Conservation (phyloP, 2,888 invertebrate species). For the Ophion costatus region DNA sequence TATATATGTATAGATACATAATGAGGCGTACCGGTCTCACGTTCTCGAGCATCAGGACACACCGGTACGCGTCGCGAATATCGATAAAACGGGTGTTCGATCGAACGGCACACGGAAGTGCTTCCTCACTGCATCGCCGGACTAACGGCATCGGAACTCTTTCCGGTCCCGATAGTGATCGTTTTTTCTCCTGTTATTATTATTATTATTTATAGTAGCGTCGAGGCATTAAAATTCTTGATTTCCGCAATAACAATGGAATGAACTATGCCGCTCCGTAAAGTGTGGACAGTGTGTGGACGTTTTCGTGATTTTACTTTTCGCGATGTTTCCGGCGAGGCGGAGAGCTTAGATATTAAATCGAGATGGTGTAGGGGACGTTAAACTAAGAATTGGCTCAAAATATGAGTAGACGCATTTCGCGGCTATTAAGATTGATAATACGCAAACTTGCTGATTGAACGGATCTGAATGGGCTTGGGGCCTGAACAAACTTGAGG, state of each 20-base stretch:
- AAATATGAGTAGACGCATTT: background rate
- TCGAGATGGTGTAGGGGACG: background rate
- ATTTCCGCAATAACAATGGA: background rate
- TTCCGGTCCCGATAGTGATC: slow-evolving; percentile 68
- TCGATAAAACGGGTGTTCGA: slow-evolving; percentile 57
- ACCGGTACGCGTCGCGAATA: slow-evolving; percentile 62
- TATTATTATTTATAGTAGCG: slow-evolving; percentile 20
- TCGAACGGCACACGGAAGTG: slow-evolving; percentile 68
- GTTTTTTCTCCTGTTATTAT: background rate
- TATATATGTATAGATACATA: slow-evolving; percentile 28
- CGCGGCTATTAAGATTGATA: background rate
- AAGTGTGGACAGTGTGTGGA: background rate
- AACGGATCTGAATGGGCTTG: no score
- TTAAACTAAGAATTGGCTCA: background rate
- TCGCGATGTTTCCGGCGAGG: background rate
- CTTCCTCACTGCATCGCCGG: slow-evolving; percentile 69
- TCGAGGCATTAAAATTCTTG: background rate
- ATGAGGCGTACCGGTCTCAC: slow-evolving; percentile 56
- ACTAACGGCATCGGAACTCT: slow-evolving; percentile 67
- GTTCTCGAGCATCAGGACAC: slow-evolving; percentile 62
- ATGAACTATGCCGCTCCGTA: background rate
- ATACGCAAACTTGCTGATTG: no score
- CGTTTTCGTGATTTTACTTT: background rate
- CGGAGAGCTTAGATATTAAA: background rate
- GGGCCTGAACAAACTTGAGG: no score